Conservation (phyloP, 1,140 invertebrate genomes). For the Diprion similis region DNA sequence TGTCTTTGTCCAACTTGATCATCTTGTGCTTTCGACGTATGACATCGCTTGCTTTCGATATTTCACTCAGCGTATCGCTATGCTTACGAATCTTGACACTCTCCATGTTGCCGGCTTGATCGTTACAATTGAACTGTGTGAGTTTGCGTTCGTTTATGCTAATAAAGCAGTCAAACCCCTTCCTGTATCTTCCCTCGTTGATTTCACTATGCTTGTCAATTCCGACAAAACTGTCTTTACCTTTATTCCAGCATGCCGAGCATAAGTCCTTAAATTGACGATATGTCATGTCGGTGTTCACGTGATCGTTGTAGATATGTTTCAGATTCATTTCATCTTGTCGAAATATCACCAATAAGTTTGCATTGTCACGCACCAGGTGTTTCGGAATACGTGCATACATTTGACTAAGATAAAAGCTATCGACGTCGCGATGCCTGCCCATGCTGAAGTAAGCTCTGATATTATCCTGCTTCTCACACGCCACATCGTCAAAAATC, state of each 20-base stretch:
- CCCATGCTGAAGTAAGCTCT: no score
- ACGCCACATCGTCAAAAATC: no score
- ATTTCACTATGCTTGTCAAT: constrained; percentile 29
- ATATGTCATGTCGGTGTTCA: no score
- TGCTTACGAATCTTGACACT: background rate
- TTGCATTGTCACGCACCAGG: no score
- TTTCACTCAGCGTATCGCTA: background rate
- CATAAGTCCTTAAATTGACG: no score
- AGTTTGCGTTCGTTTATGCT: background rate
- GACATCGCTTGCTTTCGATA: background rate
- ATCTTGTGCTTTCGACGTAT: background rate
- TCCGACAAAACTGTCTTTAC: no score
- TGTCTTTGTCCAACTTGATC: background rate
- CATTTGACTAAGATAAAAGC: no score
- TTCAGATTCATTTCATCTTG: constrained; percentile 50
- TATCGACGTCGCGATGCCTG: no score
- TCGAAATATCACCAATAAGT: constrained; percentile 42
- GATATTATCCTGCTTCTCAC: no score
- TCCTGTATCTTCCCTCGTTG: constrained; percentile 28
- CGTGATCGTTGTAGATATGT: constrained; percentile 35
- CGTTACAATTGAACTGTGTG: background rate
- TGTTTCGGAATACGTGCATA: no score
- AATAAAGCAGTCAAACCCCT: constrained; percentile 30
- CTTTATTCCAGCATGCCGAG: no score
- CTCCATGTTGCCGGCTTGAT: background rate